A percentile compares a stretch with the other conserved stretches of the same genome.
phyloP scores from a whole-genome alignment of 2,888 invertebrate species.

The Amiota minor region DNA sequence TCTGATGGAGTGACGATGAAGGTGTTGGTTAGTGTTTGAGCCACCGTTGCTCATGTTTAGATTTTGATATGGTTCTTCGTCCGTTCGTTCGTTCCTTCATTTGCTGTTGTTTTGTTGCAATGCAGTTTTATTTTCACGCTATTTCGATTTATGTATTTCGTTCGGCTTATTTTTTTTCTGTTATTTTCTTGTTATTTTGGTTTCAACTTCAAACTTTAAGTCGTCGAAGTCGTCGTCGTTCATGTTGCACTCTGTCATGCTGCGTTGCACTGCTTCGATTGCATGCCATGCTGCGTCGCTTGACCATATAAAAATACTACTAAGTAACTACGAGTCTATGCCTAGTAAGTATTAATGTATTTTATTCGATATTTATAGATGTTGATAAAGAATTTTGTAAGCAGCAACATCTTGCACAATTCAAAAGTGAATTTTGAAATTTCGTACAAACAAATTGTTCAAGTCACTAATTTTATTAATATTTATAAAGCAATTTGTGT shows the following conservation, averaged over 20 bases:
- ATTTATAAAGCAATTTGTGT: slow-evolving; percentile 26
- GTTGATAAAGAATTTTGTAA: slow-evolving; percentile 28
- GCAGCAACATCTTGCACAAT: background rate
- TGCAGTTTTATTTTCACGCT: slow-evolving; percentile 1
- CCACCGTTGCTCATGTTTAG: background rate
- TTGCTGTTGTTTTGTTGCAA: slow-evolving; percentile 13
- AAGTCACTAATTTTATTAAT: slow-evolving; percentile 9
- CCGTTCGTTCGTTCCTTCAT: background rate
- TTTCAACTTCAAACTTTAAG: slow-evolving; percentile 2
- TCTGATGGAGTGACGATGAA: slow-evolving; percentile 11
- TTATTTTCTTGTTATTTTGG: background rate
- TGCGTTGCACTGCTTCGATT: slow-evolving; percentile 14
- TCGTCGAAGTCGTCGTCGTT: no score
- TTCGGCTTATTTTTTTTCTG: background rate
- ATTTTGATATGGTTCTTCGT: slow-evolving; percentile 23
- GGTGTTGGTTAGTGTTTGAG: slow-evolving; percentile 13
- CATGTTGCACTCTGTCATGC: slow-evolving; percentile 14
- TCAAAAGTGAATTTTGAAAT: background rate
- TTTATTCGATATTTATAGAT: slow-evolving; percentile 17
- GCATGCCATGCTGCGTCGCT: slow-evolving; percentile 2
- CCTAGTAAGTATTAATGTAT: background rate
- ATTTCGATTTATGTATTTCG: background rate
- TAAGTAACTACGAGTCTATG: background rate
- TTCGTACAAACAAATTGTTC: background rate
- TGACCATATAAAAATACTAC: background rate